These are phyloP conservation scores for Copidosoma aretas DNA, from an alignment of 2,888 invertebrate species.

Conservation along the genomic window DNA sequence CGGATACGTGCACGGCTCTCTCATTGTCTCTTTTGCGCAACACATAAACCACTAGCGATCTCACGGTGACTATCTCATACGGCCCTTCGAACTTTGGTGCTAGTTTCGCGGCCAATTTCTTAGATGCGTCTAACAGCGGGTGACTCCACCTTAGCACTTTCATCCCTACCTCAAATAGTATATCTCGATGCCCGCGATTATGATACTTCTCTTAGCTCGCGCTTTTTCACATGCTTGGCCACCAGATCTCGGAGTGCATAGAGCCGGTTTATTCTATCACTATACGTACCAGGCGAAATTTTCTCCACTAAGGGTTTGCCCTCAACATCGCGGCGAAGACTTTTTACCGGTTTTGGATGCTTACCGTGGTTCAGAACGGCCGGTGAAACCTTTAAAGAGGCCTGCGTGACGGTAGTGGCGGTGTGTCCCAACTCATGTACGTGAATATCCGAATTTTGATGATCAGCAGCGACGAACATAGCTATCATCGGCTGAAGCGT, in stretches of 20 bases:
- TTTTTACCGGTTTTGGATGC: constrained; percentile 7
- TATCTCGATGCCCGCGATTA: not conserved
- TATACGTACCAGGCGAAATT: not conserved
- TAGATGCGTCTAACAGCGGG: not conserved
- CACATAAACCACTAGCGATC: not conserved
- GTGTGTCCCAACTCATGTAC: constrained; percentile 9
- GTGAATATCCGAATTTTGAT: constrained; percentile 13
- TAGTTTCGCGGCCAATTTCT: not conserved
- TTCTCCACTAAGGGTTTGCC: not conserved
- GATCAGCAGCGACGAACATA: constrained; percentile 1
- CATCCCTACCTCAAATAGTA: not conserved
- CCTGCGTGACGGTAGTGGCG: constrained; percentile 2
- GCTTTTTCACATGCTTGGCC: not conserved
- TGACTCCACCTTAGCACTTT: not conserved
- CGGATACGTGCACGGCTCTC: too few relatives aligned
- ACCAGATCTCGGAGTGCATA: constrained; percentile 9
- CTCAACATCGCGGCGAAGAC: constrained; percentile 16
- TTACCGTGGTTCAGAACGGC: not conserved
- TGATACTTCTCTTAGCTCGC: not conserved
- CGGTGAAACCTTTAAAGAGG: not conserved
- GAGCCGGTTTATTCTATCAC: not conserved
- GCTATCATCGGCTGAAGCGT: constrained; percentile 18
- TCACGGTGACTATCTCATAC: not conserved
- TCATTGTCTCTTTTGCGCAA: too few relatives aligned
- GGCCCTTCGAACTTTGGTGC: constrained; percentile 1